Conservation (phyloP, 2,113 vertebrate genomes). For the Urocynchramus pylzowi region DNA sequence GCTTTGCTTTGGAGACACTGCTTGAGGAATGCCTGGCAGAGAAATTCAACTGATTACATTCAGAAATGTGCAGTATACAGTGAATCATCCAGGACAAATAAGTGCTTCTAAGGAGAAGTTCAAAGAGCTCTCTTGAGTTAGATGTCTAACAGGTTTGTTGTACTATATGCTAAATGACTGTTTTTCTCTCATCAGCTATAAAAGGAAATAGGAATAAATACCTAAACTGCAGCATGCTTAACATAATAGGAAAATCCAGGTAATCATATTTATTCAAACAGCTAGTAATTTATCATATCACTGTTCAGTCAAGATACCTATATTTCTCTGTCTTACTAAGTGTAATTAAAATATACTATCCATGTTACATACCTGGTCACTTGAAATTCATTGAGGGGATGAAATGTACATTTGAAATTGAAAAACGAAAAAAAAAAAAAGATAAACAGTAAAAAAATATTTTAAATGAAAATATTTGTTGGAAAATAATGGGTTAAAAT, state of each 20-base stretch:
- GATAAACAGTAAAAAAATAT: neutral
- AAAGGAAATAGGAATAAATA: neutral
- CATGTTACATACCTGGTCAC: rapidly evolving
- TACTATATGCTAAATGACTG: neutral
- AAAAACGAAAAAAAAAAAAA: neutral
- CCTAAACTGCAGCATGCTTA: neutral
- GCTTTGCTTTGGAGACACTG: neutral
- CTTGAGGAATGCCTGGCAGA: neutral
- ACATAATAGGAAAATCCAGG: neutral
- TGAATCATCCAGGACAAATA: neutral
- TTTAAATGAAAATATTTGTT: neutral
- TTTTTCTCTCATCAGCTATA: neutral
- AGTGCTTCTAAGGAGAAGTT: neutral
- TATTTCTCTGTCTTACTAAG: neutral
- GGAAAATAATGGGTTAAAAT: neutral
- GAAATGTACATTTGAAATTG: neutral
- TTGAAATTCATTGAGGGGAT: neutral
- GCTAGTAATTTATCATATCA: neutral
- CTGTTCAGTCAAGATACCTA: neutral
- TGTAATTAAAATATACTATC: neutral
- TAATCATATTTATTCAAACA: neutral
- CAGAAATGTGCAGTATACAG: neutral
- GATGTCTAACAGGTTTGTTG: neutral
- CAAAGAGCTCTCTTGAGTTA: neutral
- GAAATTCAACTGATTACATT: neutral